Conservation (phyloP, 1,140 invertebrate species). For the Drosophila paulistorum region DNA sequence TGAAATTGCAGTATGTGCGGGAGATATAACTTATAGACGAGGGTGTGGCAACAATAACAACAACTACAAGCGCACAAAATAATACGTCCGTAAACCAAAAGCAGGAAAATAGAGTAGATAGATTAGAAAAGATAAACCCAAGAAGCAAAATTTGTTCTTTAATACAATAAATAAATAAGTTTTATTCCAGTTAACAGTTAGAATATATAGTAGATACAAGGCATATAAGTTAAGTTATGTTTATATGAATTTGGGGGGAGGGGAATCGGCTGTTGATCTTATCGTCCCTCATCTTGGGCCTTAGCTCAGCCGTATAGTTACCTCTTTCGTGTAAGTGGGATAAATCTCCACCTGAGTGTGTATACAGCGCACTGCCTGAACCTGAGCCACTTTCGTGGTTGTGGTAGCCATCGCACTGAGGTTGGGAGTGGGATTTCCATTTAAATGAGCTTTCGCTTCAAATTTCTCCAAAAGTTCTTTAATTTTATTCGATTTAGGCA, state of each 20-base stretch:
- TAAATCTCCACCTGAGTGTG: constrained; percentile 79
- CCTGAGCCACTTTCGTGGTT: constrained; percentile 64
- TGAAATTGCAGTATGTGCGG: constrained; percentile 58
- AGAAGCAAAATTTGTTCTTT: constrained; percentile 33
- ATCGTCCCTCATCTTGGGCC: constrained; percentile 8
- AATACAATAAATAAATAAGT: constrained; percentile 55
- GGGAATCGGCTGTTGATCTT: constrained; percentile 23
- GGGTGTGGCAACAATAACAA: constrained; percentile 5
- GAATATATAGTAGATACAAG: constrained; percentile 28
- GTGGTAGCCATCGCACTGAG: constrained; percentile 43
- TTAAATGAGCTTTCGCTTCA: constrained; percentile 40
- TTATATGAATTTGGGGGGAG: constrained; percentile 33
- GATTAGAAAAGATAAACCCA: constrained; percentile 36
- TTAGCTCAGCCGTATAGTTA: constrained; percentile 78
- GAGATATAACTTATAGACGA: neutral
- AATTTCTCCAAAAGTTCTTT: constrained; percentile 71
- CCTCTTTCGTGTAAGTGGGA: constrained; percentile 81
- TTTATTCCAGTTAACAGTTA: constrained; percentile 56
- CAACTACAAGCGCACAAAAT: neutral
- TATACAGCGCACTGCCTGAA: constrained; percentile 74
- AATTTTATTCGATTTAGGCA: constrained; percentile 61
- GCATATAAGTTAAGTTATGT: neutral
- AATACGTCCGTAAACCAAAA: constrained; percentile 7
- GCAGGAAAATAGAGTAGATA: neutral
- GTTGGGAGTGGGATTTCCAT: neutral